These are phyloP conservation scores for Trissoscelio sp. DNA, from an alignment of 2,888 invertebrate genomes.

Conservation along the genomic window DNA sequence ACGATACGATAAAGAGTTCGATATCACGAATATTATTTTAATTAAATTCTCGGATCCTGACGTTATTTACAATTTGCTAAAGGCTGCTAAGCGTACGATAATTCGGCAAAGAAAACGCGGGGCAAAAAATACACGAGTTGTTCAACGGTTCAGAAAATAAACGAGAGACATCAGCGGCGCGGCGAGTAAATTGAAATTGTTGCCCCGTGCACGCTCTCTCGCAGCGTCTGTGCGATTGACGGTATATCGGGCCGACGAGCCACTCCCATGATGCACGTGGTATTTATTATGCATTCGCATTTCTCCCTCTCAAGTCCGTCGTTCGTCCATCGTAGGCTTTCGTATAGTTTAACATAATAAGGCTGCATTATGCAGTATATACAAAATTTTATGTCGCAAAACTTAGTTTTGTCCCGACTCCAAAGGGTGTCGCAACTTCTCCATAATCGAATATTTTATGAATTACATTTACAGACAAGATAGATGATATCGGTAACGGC, in stretches of 20 bases:
- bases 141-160: conserved; percentile 60
- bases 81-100: conserved; percentile 43
- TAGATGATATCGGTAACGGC: not conserved
- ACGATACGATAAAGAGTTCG: not conserved
- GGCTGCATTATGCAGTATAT: conserved; percentile 79
- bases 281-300: conserved; percentile 76
- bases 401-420: conserved; percentile 16
- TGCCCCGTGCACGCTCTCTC: conserved; percentile 59
- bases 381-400: conserved; percentile 75
- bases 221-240: conserved; percentile 63
- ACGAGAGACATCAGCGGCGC: conserved; percentile 60
- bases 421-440: conserved; percentile 36
- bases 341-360: conserved; percentile 82
- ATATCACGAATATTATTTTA: conserved; percentile 44
- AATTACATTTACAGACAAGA: conserved; percentile 22
- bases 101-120: conserved; percentile 51
- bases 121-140: conserved; percentile 29
- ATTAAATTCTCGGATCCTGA: conserved; percentile 30
- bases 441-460: conserved; percentile 45
- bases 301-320: conserved; percentile 70
- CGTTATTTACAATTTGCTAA: conserved; percentile 37
- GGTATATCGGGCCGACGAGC: conserved; percentile 68
- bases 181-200: conserved; percentile 74
- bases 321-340: conserved; percentile 69
- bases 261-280: conserved; percentile 52